Conservation (phyloP, 1,140 invertebrate genomes). For the Cydia amplana region DNA sequence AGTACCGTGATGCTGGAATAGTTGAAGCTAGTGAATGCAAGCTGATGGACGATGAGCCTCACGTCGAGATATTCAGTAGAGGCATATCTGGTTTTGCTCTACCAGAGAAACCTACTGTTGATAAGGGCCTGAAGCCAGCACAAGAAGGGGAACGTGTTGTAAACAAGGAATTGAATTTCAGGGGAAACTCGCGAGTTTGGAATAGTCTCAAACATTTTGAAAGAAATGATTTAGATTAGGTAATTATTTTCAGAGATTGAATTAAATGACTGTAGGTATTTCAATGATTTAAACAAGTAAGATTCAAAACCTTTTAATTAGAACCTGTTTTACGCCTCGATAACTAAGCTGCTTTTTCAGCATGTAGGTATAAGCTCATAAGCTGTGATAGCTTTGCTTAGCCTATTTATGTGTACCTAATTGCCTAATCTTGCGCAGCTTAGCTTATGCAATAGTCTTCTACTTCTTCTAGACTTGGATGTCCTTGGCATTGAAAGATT, state of each 20-base stretch:
- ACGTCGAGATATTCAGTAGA: conserved; percentile 67
- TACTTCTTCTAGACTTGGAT: too few species aligned
- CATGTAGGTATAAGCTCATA: too few species aligned
- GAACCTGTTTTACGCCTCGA: too few species aligned
- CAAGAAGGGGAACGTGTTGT: neutral
- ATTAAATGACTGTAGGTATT: too few species aligned
- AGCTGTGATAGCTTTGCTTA: too few species aligned
- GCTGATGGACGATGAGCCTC: conserved; percentile 52
- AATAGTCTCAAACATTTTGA: conserved; percentile 36
- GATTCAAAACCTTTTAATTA: too few species aligned
- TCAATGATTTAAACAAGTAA: too few species aligned
- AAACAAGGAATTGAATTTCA: neutral
- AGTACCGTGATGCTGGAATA: conserved; percentile 41
- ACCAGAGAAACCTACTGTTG: conserved; percentile 48
- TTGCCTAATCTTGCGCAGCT: too few species aligned
- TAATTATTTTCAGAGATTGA: neutral
- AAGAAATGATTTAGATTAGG: conserved; percentile 18
- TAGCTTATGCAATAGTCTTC: too few species aligned
- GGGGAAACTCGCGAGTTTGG: conserved; percentile 31
- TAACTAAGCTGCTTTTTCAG: too few species aligned
- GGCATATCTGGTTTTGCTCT: conserved; percentile 68
- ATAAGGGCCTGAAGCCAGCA: conserved; percentile 41
- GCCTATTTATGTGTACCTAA: too few species aligned
- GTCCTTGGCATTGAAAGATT: too few species aligned
- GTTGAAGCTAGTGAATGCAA: conserved; percentile 56